Base-by-base conservation (phyloP, 92 coral and sea anemone species). In the Desmophyllum pertusum region DNA sequence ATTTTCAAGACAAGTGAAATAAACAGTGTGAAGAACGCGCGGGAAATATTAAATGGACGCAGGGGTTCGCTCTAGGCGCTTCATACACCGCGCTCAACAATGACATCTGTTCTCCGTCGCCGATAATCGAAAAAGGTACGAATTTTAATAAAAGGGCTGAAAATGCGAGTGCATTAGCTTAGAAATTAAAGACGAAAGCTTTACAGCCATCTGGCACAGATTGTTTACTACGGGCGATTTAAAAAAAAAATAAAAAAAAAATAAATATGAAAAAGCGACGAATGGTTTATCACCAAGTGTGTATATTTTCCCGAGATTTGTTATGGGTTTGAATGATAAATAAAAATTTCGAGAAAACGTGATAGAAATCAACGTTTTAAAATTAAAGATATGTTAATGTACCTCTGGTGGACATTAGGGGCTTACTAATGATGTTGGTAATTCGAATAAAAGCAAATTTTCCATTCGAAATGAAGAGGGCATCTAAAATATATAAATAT, bases 1-100 rank as follows among this genome's bases (percentile, higher is more conserved):
- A 73, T 52, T 70, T 72, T 40, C 23, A 62, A 42, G 70, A 71
- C 70, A 82, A 70, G 38, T 29, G 64, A 82, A 70, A 81, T 42
- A 51, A 73, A 40, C 71, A 70, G 78, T 36, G 51, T 10, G 59
- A 31, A 38, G n/a, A n/a, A n/a, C n/a, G 86, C 86, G 79, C 86
- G 86, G 79, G 78, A 82, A 82, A 82, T 72, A 74, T 82, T 71
- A 80, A 81, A 82, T 70, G 55, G 67, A 39, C 35, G 70, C 79
- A 40, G 21, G 76, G 75, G 76, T 38, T 37, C 43, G 40, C 50
- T 50, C 84, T 17, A 21, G 41, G 72, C 72, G 35, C 64, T 57
- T 57, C 64, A 25, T 13, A n/a, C 67, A 27, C 14, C 39, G 37
- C 74, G 37, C 74, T 43, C 40, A 41, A 65, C 46, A 66, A 36